These are phyloP conservation scores for Argynnis bischoffii DNA, from an alignment of 2,888 invertebrate genomes.

Conservation along the genomic window DNA sequence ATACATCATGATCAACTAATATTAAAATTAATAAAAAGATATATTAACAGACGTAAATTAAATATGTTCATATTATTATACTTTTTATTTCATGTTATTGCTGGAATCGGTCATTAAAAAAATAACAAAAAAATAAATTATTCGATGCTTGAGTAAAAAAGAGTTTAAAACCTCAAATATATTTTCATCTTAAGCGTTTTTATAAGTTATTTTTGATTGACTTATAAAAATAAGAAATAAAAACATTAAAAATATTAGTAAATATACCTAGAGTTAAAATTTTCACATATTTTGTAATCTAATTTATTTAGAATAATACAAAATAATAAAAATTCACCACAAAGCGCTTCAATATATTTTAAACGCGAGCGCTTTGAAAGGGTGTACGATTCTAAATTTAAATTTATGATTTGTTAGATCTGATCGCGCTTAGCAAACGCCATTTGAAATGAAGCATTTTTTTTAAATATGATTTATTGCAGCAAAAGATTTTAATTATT, in stretches of 20 bases:
- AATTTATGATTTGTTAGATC: slow-evolving; percentile 82
- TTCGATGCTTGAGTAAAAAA: too few relatives aligned
- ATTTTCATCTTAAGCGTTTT: too few relatives aligned
- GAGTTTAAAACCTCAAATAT: too few relatives aligned
- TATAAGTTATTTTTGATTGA: background rate
- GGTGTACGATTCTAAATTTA: slow-evolving; percentile 77
- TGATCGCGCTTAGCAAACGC: slow-evolving; percentile 76
- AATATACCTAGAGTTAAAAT: too few relatives aligned
- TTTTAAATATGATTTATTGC: slow-evolving; percentile 73
- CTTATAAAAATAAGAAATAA: slow-evolving; percentile 4
- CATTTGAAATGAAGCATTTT: slow-evolving; percentile 64
- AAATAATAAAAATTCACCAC: slow-evolving; percentile 20
- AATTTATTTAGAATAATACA: background rate
- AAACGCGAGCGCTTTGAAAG: slow-evolving; percentile 58
- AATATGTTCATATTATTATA: too few relatives aligned
- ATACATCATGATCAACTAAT: too few relatives aligned
- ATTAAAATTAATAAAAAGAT: too few relatives aligned
- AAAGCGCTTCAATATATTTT: slow-evolving; percentile 54
- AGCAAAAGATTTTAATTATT: slow-evolving; percentile 58
- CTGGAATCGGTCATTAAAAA: too few relatives aligned
- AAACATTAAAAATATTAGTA: too few relatives aligned
- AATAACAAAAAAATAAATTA: too few relatives aligned
- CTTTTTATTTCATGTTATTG: too few relatives aligned
- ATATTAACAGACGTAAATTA: too few relatives aligned
- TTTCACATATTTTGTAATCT: background rate